These are phyloP conservation scores for Brevimyrus niger DNA, from an alignment of 2,113 vertebrate species.

Conservation along the genomic window DNA sequence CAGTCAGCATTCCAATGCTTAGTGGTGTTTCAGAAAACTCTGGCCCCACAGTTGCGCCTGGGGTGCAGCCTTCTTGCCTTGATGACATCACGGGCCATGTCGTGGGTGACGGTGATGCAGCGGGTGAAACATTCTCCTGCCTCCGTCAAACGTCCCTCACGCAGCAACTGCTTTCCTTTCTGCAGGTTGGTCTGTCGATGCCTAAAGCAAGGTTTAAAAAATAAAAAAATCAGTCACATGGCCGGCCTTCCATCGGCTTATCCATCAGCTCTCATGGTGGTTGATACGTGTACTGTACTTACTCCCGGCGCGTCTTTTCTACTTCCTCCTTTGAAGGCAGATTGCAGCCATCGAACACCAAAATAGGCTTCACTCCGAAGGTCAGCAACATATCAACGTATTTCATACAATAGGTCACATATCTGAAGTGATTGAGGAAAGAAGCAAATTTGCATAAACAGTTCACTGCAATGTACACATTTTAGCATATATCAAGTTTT, in stretches of 20 bases:
- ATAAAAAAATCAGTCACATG: neutral
- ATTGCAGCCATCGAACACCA: conserved; percentile 93
- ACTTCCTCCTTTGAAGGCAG: conserved; percentile 92
- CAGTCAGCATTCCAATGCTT: neutral
- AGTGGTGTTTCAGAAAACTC: neutral
- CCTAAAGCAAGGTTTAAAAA: conserved; percentile 50
- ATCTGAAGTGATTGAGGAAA: conserved; percentile 55
- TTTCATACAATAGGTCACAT: conserved; percentile 91
- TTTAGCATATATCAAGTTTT: neutral
- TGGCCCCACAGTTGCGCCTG: neutral
- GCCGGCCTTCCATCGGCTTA: neutral
- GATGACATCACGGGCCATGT: conserved; percentile 88
- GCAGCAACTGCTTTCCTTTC: conserved; percentile 80
- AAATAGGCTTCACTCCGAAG: conserved; percentile 78
- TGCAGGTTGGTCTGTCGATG: conserved; percentile 78
- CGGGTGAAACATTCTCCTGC: conserved; percentile 88
- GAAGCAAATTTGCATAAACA: neutral
- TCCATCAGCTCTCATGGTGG: neutral
- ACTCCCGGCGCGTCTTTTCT: conserved; percentile 84
- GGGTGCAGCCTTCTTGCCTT: conserved; percentile 59
- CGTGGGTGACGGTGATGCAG: conserved; percentile 77
- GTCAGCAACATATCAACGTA: conserved; percentile 88
- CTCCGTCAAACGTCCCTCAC: conserved; percentile 81
- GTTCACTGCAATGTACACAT: neutral
- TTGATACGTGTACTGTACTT: conserved; percentile 49